These are phyloP conservation scores for Pilophorus perplexus DNA, from an alignment of 2,888 invertebrate species.

Conservation along the genomic window DNA sequence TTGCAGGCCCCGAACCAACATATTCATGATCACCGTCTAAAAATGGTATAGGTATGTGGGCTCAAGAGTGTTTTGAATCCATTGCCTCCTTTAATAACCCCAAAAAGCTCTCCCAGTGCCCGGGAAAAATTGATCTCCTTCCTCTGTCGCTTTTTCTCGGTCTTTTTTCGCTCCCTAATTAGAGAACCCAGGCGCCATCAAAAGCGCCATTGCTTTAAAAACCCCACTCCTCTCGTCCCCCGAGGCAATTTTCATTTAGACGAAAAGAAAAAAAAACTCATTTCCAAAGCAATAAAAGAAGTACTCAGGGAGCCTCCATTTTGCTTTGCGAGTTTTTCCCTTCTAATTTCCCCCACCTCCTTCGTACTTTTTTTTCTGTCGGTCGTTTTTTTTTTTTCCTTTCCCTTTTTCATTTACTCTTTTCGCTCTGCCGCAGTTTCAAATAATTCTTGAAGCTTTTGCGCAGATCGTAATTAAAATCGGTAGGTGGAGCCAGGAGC, in stretches of 20 bases:
- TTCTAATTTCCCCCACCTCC: background rate
- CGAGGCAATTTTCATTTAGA: constrained; percentile 28
- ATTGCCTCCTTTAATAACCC: too few species aligned
- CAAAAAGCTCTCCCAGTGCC: too few species aligned
- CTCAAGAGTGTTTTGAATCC: too few species aligned
- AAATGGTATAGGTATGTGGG: too few species aligned
- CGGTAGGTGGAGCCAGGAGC: background rate
- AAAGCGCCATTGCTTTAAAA: background rate
- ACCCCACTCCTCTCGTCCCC: constrained; percentile 3
- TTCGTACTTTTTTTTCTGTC: background rate
- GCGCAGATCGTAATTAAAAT: constrained; percentile 30
- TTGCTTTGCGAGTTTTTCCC: constrained; percentile 25
- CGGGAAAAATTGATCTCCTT: background rate
- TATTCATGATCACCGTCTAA: too few species aligned
- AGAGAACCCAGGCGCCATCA: background rate
- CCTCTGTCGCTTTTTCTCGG: background rate
- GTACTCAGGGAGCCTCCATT: constrained; percentile 27
- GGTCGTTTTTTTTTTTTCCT: background rate
- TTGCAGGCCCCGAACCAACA: too few species aligned
- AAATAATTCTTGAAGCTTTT: background rate
- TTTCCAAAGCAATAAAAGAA: constrained; percentile 31
- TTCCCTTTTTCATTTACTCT: background rate
- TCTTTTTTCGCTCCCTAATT: background rate
- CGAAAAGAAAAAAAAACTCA: constrained; percentile 22
- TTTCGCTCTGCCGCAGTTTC: background rate